Conservation (phyloP, 2,113 vertebrate species). For the Callithrix jacchus region DNA sequence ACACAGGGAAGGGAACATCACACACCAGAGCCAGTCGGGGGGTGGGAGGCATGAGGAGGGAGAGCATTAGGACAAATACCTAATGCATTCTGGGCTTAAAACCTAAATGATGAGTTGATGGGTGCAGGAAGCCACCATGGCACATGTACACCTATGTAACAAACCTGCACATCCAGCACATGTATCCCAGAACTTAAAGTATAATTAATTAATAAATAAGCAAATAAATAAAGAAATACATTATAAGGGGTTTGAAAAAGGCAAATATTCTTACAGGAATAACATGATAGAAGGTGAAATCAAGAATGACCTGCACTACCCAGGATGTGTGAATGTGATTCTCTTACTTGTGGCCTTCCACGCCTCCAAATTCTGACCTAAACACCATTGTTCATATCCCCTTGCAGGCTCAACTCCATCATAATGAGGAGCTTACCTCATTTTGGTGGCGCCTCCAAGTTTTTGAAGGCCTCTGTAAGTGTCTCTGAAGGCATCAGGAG, state of each 20-base stretch:
- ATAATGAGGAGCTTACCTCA: neutral
- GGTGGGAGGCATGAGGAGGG: too few species aligned
- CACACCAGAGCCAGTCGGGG: too few species aligned
- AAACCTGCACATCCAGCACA: too few species aligned
- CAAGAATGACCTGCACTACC: neutral
- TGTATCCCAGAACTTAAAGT: too few species aligned
- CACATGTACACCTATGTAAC: too few species aligned
- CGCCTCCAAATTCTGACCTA: neutral
- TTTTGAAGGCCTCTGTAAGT: neutral
- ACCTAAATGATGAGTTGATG: too few species aligned
- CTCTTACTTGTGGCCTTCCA: neutral
- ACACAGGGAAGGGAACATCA: too few species aligned
- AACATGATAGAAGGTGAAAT: neutral
- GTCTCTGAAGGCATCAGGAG: neutral
- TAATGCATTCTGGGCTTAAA: too few species aligned
- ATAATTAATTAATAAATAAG: too few species aligned
- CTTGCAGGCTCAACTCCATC: neutral
- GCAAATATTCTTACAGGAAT: neutral
- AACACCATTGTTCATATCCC: neutral
- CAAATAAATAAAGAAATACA: neutral
- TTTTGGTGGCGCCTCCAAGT: neutral
- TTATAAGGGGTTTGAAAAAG: conserved; percentile 14
- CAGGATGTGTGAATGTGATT: neutral
- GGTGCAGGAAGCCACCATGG: too few species aligned
- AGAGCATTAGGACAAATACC: too few species aligned